These are phyloP conservation scores for Drosophila repletoides DNA, from an alignment of 1,140 invertebrate species.

Conservation along the genomic window DNA sequence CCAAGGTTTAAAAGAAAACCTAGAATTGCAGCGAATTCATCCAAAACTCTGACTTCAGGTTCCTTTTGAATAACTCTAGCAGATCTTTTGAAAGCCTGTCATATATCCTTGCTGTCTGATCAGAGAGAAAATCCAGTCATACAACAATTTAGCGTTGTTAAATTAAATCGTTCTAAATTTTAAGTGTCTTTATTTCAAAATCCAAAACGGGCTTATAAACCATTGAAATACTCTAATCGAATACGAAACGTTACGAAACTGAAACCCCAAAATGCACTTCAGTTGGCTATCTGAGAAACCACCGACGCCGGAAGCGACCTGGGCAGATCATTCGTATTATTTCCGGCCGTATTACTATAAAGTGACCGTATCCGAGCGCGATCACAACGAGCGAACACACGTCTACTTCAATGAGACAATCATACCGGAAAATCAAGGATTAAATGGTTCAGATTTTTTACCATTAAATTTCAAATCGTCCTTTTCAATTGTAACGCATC, in stretches of 20 bases:
- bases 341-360: conserved; percentile 79
- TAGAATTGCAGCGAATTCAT: too few species aligned
- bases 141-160: conserved; percentile 53
- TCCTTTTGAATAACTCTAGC: too few species aligned
- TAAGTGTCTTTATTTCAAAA: conserved; percentile 82
- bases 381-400: conserved; percentile 84
- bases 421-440: conserved; percentile 79
- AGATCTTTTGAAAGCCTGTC: too few species aligned
- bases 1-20: too few species aligned
- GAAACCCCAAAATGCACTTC: conserved; percentile 75
- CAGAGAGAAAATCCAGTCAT: conserved; percentile 1
- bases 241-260: conserved; percentile 24
- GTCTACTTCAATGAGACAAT: conserved; percentile 83
- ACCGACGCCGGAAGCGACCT: conserved; percentile 74
- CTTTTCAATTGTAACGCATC: conserved; percentile 85
- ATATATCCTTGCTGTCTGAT: conserved; percentile 58
- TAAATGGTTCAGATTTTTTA: conserved; percentile 83
- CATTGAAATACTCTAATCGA: conserved; percentile 2
- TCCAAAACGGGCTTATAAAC: conserved; percentile 20
- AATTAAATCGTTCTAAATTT: conserved; percentile 82
- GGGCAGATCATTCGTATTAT: conserved; percentile 83
- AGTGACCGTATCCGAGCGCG: conserved; percentile 85
- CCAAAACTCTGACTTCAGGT: too few species aligned
- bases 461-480: conserved; percentile 85
- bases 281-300: conserved; percentile 76